These are phyloP conservation scores for Rachycentron canadum DNA, from an alignment of 2,797 vertebrate genomes.

Conservation along the genomic window DNA sequence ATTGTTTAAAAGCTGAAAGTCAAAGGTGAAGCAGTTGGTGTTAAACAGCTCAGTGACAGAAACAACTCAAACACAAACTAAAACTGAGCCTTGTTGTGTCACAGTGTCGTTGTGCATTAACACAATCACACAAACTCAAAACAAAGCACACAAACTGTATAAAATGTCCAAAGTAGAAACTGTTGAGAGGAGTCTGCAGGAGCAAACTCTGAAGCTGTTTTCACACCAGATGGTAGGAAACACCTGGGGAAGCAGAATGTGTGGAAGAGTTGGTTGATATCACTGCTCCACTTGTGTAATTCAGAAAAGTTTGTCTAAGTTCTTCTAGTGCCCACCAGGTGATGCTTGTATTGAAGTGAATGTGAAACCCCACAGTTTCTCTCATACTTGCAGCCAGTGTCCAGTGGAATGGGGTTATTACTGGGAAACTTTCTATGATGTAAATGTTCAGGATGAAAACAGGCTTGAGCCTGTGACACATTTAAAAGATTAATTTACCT, in stretches of 20 bases:
- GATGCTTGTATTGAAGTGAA: neutral
- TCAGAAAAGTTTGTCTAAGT: neutral
- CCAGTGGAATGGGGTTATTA: too few species aligned
- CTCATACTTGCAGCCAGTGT: too few species aligned
- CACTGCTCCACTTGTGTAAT: too few species aligned
- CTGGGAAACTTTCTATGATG: too few species aligned
- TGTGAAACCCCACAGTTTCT: neutral
- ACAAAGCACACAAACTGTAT: conserved; percentile 64
- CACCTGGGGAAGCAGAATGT: too few species aligned
- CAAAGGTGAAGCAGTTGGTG: conserved; percentile 36
- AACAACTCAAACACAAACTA: conserved; percentile 43
- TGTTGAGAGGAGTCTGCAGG: too few species aligned
- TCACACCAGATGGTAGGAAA: too few species aligned
- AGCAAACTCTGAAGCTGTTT: too few species aligned
- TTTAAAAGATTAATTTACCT: too few species aligned
- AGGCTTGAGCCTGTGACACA: too few species aligned
- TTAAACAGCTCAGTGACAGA: conserved; percentile 4
- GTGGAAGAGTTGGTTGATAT: too few species aligned
- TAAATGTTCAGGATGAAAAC: too few species aligned
- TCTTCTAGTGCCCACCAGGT: neutral
- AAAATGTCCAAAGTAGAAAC: conserved; percentile 75
- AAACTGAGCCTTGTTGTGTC: conserved; percentile 38
- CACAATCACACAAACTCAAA: conserved; percentile 58
- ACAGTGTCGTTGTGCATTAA: conserved; percentile 62
- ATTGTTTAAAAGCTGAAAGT: conserved; percentile 46